A percentile compares a stretch with the other conserved stretches of the same genome.
phyloP scores from a whole-genome alignment of 2,113 vertebrate genomes.

The Pollimyrus isidori region DNA sequence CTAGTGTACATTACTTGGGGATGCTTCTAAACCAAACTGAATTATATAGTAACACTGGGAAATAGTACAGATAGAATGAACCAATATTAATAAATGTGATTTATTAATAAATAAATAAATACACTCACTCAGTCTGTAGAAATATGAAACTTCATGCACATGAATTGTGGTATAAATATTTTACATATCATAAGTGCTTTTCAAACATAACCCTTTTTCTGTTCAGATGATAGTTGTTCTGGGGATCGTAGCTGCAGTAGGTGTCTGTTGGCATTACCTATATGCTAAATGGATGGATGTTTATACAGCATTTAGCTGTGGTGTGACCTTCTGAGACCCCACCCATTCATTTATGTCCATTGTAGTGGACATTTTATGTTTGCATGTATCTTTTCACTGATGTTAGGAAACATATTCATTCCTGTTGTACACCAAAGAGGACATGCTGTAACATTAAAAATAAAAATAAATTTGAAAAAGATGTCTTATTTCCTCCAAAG shows the following conservation, averaged over 20 bases:
- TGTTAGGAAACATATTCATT: too few species aligned
- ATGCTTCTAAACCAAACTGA: background rate
- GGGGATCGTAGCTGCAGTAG: background rate
- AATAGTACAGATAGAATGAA: background rate
- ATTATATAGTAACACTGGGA: background rate
- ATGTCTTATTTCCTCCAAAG: too few species aligned
- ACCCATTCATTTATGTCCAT: too few species aligned
- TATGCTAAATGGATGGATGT: too few species aligned
- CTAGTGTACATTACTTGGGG: background rate
- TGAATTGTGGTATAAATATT: background rate
- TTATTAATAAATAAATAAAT: too few species aligned
- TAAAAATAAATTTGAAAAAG: too few species aligned
- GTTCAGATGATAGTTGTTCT: background rate
- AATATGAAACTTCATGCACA: background rate
- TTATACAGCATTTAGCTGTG: background rate
- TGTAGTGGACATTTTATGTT: too few species aligned
- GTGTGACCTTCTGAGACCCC: background rate
- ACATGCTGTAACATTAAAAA: too few species aligned
- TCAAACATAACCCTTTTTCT: background rate
- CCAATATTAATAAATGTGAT: background rate
- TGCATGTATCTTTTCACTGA: too few species aligned
- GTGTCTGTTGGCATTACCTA: background rate
- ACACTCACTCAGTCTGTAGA: background rate
- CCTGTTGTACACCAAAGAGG: too few species aligned
- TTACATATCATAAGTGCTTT: background rate